Evolutionary conservation across 2,113 vertebrate genomes (phyloP), one percentile per base, ranked within the genome.

Genomic region (Peucedramus taeniatus): DNA sequence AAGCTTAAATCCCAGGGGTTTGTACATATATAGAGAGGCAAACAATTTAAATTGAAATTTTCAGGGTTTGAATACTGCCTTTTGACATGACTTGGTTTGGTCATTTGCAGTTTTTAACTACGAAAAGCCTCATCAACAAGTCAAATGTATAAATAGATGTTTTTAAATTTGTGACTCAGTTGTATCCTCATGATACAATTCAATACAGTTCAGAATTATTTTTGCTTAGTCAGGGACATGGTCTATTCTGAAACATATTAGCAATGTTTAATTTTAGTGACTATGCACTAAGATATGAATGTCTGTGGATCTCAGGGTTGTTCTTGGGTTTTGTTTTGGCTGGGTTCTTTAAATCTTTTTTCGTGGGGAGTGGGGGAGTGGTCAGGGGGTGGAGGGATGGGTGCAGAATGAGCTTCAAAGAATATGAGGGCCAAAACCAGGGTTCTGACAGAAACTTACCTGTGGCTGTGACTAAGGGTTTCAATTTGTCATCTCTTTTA

Each of bases 291-390:
- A 71, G 13, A 40, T 15, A 47, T 6, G 13, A 6, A 27, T 53
- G 27, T 44, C 11, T 72, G 20, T n/a, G 28, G 5, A 40, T 51
- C 4, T 65, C 15, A 37, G 20, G 5, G 19, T 59, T 71, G 7
- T 10, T 82, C 4, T 59, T 47, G 13, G 3, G 10, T 31, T 35
- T 45, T 33, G 6, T 33, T 71, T 40, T 24, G 2, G 9, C 15
- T 78, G n/a, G 23, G 6, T 3, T 61, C 23, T 50, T 42, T 0
- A 50, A 49, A 49, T 20, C 9, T 82, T 14, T 42, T 63, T 35
- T 31, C 7, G 1, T 0, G 0, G 3, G 1, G 5, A 7, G 7
- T 5, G 4, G 7, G 7, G 8, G 21, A 3, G 6, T 2, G 6
- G 4, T 1, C 5, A n/a, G 12, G 14, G 8, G 4, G 1, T 18